Base-by-base conservation (phyloP, 2,888 invertebrate genomes). In the Nudaria mundana region DNA sequence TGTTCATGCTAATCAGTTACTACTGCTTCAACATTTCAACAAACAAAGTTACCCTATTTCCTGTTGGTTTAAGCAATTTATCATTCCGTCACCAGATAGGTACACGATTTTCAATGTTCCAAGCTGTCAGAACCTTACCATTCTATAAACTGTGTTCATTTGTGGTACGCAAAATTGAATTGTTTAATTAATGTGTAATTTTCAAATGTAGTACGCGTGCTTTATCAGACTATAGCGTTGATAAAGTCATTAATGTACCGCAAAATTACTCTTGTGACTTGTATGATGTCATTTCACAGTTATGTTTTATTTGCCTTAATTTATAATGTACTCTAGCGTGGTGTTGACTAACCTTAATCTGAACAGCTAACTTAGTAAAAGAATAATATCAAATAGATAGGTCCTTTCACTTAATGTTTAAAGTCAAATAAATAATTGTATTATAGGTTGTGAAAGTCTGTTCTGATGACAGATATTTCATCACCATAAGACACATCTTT, bases 231-330 rank as follows among this genome's bases (percentile, higher is more conserved):
- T 41, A 12, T 29, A 11, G 16, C 12, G 28, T 53, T 65, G 65
- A 68, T 66, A 58, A 48, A 61, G 52, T 64, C 56, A 56, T 42
- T 55, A 44, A 65, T 54, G 56, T 22, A 44, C 45, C 40, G 30
- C 45, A 52, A 50, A 49, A 49, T 47, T 37, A 44, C 23, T 31
- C 40, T 8, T 50, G 34, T 37, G 35, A 41, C 39, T 49, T 20
- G 24, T 25, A 25, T 31, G 45, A 35, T 13, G 23, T 40, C 50
- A 48, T 55, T 44, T 40, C 22, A n/a, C 8, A 13, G 37, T 28
- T 16, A 25, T 15, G 14, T 30, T 43, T 35, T 25, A 42, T 35
- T 36, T 18, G 10, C 29, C 29, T 29, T 50, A 56, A 50, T 41
- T 49, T 40, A 44, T 41, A 29, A 24, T 2, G 11, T 23, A 23